Evolutionary conservation across 1,140 invertebrate species (phyloP).

Genomic region (Tachypleus tridentatus): DNA sequence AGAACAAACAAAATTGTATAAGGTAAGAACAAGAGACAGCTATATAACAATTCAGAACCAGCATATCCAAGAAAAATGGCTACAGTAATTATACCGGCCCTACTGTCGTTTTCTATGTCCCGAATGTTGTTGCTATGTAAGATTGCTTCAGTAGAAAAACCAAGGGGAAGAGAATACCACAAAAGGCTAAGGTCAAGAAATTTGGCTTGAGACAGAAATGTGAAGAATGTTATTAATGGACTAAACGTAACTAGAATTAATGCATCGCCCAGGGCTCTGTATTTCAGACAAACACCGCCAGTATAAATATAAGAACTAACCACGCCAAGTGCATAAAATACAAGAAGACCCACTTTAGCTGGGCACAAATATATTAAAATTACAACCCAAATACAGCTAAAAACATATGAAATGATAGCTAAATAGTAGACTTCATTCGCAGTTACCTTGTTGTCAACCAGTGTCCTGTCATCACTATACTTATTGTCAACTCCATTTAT

Average conservation of each 20-base stretch:
- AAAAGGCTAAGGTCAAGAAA: slow-evolving; percentile 69
- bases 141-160: slow-evolving; percentile 87
- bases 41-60: slow-evolving; percentile 79
- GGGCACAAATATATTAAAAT: slow-evolving; percentile 65
- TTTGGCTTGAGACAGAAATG: slow-evolving; percentile 82
- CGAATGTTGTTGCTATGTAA: slow-evolving; percentile 88
- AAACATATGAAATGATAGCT: slow-evolving; percentile 71
- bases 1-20: slow-evolving; percentile 79
- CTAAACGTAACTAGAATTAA: slow-evolving; percentile 86
- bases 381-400: slow-evolving; percentile 77
- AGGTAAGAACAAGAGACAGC: slow-evolving; percentile 77
- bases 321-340: slow-evolving; percentile 87
- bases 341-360: slow-evolving; percentile 83
- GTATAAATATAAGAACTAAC: slow-evolving; percentile 84
- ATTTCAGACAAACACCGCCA: slow-evolving; percentile 82
- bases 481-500: slow-evolving; percentile 81
- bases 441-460: slow-evolving; percentile 73
- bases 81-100: slow-evolving; percentile 78
- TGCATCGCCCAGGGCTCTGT: slow-evolving; percentile 80
- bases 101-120: slow-evolving; percentile 70
- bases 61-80: slow-evolving; percentile 83
- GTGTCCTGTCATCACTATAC: slow-evolving; percentile 71
- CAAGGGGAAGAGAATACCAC: slow-evolving; percentile 83
- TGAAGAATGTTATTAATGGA: slow-evolving; percentile 85
- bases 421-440: slow-evolving; percentile 72